Base-by-base conservation (phyloP, 2,888 invertebrate species). In the Caenorhabditis macrosperma region DNA sequence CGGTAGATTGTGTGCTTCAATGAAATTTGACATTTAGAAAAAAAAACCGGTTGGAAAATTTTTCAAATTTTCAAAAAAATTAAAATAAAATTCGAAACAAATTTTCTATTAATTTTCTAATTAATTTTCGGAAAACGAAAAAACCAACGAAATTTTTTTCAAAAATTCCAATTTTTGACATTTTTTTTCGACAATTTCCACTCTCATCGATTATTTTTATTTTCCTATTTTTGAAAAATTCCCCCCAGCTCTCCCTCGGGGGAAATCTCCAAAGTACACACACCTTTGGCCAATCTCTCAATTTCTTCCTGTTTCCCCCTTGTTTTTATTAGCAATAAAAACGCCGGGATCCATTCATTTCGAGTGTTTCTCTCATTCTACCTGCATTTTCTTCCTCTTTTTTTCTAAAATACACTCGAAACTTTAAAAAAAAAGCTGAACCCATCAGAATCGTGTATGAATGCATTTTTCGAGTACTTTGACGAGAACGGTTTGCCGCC, bases 401-500 rank as follows among this genome's bases (percentile, higher is more conserved):
- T n/a, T n/a, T n/a, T n/a, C n/a, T n/a, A n/a, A n/a, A n/a, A n/a
- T n/a, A n/a, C n/a, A n/a, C n/a, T n/a, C n/a, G n/a, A n/a, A n/a
- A n/a, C n/a, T 4, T 46, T 22, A 20, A 46, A 46, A 46, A 46
- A 46, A 46, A 46, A 46, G 2, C 38, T 9, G 15, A 38, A 38
- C 38, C 7, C 9, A 38, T 38, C 38, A 38, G 38, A 46, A 28
- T 17, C 28, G 46, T 60, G 17, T 61, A 78, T 78, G 78, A 78
- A 78, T 72, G 78, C 78, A 66, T 78, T 78, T 55, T 78, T 78
- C 67, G 78, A 78, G 52, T 78, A 78, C 61, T 78, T 78, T 55
- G 78, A 78, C 55, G 59, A 78, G 35, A 77, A 77, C 69, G 69
- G 68, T 55, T 63, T 76, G 2, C 68, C 77, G 52, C 63, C 63